Evolutionary conservation across 1,140 invertebrate genomes (phyloP), one percentile per base, ranked within the genome.

Genomic region (Camponotus vicinus): DNA sequence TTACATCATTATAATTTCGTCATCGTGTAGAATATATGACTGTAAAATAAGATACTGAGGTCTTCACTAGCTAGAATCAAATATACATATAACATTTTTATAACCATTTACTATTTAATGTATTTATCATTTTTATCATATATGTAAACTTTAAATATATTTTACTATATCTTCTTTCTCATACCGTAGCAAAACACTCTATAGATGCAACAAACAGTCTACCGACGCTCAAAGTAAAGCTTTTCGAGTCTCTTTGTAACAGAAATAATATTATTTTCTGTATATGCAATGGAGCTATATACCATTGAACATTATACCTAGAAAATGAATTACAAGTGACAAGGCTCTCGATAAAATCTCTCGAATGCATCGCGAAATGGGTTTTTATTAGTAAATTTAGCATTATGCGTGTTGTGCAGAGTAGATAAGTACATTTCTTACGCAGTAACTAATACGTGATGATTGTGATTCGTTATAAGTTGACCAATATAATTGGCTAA

Each of bases 11-110:
- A 49, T 52, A 34, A 15, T 27, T 27, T 63, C 5, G 15, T 69
- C 18, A 55, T 9, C 4, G 61, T 4, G 13, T 67, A 27, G 77
- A 79, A 55, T 40, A 7, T 13, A 79, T 37, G 2, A 79, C 42
- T 69, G 63, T 79, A 40, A 79, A 79, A 13, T 79, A 79, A 79
- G 77, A 79, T 55, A 79, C 7, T 8, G 77, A 52, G 0, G 63
- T 8, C 6, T 67, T 79, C 4, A 69, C 8, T 9, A 79, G 21
- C 77, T 79, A 15, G 3, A 79, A 79, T 55, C 3, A 49, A 32
- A 40, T 40, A 27, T 27, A 27, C 0, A 7, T 3, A 66, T 67
- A 0, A 11, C 0, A 27, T 45, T 77, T 21, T 32, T 57, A 57
- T 37, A 3, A 0, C 6, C 6, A 40, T 40, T 40, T 40, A 40